These are phyloP conservation scores for Umimayanthus chanpuru DNA, from an alignment of 92 coral and sea anemone genomes.

Conservation along the genomic window DNA sequence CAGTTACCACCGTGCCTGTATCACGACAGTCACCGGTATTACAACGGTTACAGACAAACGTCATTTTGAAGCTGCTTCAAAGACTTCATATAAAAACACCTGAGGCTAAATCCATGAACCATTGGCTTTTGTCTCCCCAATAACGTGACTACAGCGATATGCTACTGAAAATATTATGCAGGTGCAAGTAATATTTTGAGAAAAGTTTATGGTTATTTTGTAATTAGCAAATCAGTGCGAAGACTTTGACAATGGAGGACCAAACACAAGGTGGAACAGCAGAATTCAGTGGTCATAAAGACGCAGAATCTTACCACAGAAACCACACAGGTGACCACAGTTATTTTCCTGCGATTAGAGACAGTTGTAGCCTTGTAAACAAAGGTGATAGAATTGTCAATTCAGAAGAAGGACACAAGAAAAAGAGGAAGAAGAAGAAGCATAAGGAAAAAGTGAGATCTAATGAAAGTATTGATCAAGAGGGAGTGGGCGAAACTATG, in stretches of 20 bases:
- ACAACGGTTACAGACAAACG: not conserved
- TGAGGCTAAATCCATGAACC: not conserved
- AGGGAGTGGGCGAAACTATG: conserved; percentile 17
- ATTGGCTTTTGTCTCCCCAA: not conserved
- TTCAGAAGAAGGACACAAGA: conserved; percentile 53
- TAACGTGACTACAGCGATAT: not conserved
- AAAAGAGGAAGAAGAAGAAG: conserved; percentile 40
- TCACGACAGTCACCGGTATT: too few relatives aligned
- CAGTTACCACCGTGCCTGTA: too few relatives aligned
- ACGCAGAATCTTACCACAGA: not conserved
- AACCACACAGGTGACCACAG: not conserved
- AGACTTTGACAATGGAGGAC: conserved; percentile 20
- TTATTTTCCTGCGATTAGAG: conserved; percentile 9
- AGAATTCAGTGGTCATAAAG: not conserved
- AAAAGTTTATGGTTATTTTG: not conserved
- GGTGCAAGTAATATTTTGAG: not conserved
- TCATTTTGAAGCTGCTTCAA: not conserved
- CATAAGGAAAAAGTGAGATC: conserved; percentile 23
- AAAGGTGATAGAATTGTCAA: conserved; percentile 27
- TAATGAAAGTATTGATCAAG: conserved; percentile 17
- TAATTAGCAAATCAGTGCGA: not conserved
- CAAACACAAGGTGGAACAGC: not conserved
- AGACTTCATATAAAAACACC: not conserved
- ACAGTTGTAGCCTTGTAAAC: conserved; percentile 6
- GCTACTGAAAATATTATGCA: not conserved